phyloP scores from a whole-genome alignment of 1,140 invertebrate species.

The Lysiphlebus fabarum region DNA sequence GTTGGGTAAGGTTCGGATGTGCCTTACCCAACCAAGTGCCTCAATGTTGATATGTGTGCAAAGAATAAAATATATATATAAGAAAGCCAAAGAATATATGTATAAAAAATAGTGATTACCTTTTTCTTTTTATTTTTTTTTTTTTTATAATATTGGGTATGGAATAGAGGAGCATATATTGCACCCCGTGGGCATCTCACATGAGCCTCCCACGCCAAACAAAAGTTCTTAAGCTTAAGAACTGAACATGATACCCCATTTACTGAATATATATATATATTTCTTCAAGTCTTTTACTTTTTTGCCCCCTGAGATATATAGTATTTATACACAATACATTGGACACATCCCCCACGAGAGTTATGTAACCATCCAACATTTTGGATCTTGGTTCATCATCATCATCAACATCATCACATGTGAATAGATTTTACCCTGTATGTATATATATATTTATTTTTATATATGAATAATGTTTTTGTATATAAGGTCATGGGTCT shows the following conservation, averaged over 20 bases:
- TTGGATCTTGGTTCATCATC: conserved; percentile 17
- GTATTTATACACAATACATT: too few species aligned
- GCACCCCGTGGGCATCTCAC: conserved; percentile 17
- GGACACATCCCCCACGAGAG: conserved; percentile 23
- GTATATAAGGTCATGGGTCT: too few species aligned
- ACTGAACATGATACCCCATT: conserved; percentile 56
- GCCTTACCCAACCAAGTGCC: too few species aligned
- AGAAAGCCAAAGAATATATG: conserved; percentile 6
- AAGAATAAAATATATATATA: conserved; percentile 17
- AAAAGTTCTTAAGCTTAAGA: conserved; percentile 56
- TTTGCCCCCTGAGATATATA: neutral
- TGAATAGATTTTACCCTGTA: neutral
- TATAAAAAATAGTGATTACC: conserved; percentile 8
- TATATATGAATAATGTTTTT: too few species aligned
- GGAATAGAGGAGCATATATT: neutral
- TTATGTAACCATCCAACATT: conserved; percentile 45
- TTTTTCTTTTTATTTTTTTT: conserved; percentile 15
- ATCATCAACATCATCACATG: too few species aligned
- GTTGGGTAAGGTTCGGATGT: conserved; percentile 35
- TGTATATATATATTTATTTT: neutral
- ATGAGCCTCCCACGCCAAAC: conserved; percentile 54
- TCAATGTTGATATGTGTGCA: conserved; percentile 25
- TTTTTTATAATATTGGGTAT: neutral
- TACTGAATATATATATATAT: conserved; percentile 51
- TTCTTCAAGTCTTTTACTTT: conserved; percentile 38